phyloP scores from a whole-genome alignment of 2,113 vertebrate species.

The Rattus rattus region DNA sequence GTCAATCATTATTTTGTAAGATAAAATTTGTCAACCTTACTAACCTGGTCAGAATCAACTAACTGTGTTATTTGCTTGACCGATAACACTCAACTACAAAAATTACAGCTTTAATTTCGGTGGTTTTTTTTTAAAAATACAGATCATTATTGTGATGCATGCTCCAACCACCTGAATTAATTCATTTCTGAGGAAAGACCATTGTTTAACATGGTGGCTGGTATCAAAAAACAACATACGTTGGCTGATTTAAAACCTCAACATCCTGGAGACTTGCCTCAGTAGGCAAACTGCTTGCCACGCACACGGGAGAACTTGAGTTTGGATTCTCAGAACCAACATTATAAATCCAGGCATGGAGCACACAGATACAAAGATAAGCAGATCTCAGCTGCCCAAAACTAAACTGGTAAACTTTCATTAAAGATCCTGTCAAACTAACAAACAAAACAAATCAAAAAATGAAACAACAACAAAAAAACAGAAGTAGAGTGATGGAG shows the following conservation, averaged over 20 bases:
- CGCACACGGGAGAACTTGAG: neutral
- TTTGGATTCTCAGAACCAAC: neutral
- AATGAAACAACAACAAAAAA: too few species aligned
- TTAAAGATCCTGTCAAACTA: neutral
- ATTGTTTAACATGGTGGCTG: neutral
- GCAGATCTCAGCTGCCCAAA: neutral
- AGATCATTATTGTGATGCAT: neutral
- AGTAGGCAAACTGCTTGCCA: neutral
- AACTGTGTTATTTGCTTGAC: neutral
- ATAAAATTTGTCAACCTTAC: neutral
- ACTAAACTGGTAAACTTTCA: neutral
- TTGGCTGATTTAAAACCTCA: neutral
- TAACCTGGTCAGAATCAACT: neutral
- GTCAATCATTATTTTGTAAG: neutral
- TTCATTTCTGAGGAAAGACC: neutral
- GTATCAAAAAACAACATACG: neutral
- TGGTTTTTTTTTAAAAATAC: neutral
- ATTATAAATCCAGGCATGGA: neutral
- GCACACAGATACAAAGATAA: neutral
- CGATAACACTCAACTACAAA: slow-evolving; percentile 10
- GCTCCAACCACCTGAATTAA: neutral
- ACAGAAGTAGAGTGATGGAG: neutral
- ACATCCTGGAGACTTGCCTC: neutral
- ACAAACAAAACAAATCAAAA: too few species aligned
- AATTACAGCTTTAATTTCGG: neutral